Conservation (phyloP, 2,113 vertebrate genomes). For the Oreochromis niloticus region DNA sequence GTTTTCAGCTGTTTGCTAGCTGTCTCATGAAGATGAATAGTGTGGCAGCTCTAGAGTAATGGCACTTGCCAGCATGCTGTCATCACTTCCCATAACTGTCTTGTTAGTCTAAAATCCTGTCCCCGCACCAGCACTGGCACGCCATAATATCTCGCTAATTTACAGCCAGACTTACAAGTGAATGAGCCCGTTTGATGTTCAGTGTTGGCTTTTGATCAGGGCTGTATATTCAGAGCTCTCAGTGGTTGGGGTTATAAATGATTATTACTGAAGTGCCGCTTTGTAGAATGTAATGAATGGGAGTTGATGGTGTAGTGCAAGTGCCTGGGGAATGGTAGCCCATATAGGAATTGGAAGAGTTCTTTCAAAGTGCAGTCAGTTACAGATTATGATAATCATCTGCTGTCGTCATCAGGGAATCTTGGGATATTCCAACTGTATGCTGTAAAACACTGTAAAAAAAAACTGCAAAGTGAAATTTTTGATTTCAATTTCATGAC, state of each 20-base stretch:
- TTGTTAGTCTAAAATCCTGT: constrained; percentile 32
- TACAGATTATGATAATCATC: background rate
- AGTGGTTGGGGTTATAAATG: constrained; percentile 28
- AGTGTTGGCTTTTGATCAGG: constrained; percentile 46
- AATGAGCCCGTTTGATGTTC: constrained; percentile 42
- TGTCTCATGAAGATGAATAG: background rate
- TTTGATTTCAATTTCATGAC: background rate
- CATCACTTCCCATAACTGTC: constrained; percentile 39
- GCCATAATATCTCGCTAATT: constrained; percentile 19
- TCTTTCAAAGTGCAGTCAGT: background rate
- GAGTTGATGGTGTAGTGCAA: constrained; percentile 4
- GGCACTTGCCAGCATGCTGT: constrained; percentile 28
- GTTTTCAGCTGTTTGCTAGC: background rate
- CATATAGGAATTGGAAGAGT: background rate
- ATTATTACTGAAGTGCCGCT: constrained; percentile 40
- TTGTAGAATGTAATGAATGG: constrained; percentile 25
- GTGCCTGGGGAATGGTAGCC: background rate
- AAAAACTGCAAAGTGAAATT: background rate
- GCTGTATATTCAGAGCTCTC: constrained; percentile 37
- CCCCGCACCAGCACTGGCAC: background rate
- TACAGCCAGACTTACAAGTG: constrained; percentile 42
- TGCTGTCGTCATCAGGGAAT: background rate
- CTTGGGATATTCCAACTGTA: background rate
- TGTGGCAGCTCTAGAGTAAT: background rate
- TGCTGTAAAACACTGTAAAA: background rate